Percentiles rank a stretch among this genome's conserved stretches.
Conservation (phyloP, 2,797 vertebrate species). For the Nyctalus aviator region DNA sequence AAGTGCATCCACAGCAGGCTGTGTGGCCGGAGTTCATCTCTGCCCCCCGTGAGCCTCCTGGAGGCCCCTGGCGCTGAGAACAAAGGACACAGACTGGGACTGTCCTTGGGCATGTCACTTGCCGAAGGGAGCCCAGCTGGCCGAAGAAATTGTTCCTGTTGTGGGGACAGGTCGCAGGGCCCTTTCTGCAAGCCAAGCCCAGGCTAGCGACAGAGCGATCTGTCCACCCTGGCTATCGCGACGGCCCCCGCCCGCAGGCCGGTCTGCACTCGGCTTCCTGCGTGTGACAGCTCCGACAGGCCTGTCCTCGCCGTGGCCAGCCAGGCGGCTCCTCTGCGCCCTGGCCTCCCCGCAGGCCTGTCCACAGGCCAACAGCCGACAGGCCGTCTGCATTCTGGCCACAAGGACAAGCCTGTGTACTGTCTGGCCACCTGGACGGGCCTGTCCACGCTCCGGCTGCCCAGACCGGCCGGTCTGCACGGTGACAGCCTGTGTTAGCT, state of each 20-base stretch:
- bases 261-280: background rate
- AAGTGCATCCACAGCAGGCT: background rate
- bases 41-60: background rate
- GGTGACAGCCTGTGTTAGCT: background rate
- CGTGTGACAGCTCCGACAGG: background rate
- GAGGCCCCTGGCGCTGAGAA: background rate
- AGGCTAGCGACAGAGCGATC: background rate
- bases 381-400: background rate
- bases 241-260: background rate
- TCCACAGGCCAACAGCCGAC: background rate
- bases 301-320: background rate
- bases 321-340: background rate
- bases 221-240: background rate
- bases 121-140: background rate
- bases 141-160: background rate
- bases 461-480: background rate
- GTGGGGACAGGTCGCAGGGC: background rate
- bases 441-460: background rate
- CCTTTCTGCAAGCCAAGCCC: background rate
- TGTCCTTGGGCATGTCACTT: background rate
- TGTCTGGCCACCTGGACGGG: background rate
- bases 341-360: background rate
- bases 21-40: background rate
- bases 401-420: background rate
- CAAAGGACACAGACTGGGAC: background rate